Conservation (phyloP, 2,888 invertebrate species). For the Pterobdella sp. region DNA sequence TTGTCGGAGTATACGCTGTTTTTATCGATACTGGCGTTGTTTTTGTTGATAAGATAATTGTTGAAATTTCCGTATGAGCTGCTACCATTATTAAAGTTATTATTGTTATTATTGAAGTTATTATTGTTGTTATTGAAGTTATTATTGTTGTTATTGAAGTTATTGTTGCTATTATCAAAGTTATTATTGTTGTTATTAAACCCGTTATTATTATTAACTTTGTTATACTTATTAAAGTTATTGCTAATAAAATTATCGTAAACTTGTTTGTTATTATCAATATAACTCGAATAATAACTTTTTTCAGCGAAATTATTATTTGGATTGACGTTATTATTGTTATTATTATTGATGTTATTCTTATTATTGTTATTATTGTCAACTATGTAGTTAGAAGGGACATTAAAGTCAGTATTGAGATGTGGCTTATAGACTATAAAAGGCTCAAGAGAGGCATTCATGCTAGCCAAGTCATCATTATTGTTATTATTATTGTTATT, state of each 20-base stretch:
- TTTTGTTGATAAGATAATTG: background rate
- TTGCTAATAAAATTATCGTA: background rate
- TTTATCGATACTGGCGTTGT: slow-evolving; percentile 20
- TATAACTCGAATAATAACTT: background rate
- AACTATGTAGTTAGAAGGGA: background rate
- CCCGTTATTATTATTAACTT: background rate
- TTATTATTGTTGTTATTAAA: background rate
- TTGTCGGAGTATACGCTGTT: no score
- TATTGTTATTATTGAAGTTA: background rate
- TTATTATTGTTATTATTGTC: background rate
- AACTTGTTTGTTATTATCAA: background rate
- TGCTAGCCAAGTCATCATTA: background rate
- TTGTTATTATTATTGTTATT: background rate
- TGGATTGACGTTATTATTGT: background rate
- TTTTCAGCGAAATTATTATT: background rate
- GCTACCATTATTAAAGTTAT: background rate
- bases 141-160: background rate
- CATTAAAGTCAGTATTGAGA: background rate
- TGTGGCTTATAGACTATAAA: no score
- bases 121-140: slow-evolving; percentile 23
- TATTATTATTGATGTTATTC: background rate
- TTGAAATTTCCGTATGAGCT: background rate
- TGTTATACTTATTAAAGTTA: background rate
- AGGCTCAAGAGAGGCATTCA: no score
- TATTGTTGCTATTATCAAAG: background rate